Conservation (phyloP, 2,888 invertebrate species). For the Polia nebulosa region DNA sequence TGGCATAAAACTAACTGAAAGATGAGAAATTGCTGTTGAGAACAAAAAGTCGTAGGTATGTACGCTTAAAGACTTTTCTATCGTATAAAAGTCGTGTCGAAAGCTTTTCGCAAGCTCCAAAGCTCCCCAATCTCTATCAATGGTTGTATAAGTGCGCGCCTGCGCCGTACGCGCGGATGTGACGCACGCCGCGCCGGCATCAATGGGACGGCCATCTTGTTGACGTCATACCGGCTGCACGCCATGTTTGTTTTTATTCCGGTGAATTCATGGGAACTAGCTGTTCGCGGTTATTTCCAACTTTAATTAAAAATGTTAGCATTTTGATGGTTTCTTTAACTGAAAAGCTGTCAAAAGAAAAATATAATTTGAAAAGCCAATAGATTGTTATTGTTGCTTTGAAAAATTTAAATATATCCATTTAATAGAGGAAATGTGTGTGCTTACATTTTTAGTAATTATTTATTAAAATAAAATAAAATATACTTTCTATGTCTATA, state of each 20-base stretch:
- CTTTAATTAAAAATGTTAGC: constrained; percentile 35
- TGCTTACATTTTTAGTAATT: background rate
- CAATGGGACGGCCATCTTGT: constrained; percentile 87
- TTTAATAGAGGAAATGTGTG: background rate
- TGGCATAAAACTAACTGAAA: too few relatives aligned
- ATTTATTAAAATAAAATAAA: background rate
- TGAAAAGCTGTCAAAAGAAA: background rate
- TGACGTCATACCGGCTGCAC: constrained; percentile 86
- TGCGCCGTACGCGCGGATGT: constrained; percentile 61
- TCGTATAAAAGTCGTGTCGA: constrained; percentile 30
- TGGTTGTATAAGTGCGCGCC: constrained; percentile 78
- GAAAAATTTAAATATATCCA: background rate
- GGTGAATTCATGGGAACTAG: constrained; percentile 73
- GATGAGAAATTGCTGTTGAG: too few relatives aligned
- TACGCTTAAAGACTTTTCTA: background rate
- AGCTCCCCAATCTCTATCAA: constrained; percentile 81
- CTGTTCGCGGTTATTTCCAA: constrained; percentile 32
- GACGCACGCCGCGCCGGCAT: constrained; percentile 81
- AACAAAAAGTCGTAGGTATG: background rate
- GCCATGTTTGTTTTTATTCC: constrained; percentile 85
- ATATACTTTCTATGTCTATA: background rate
- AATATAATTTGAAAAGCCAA: constrained; percentile 4
- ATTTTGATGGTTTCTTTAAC: constrained; percentile 24
- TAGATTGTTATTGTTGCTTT: too few relatives aligned
- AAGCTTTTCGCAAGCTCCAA: constrained; percentile 68